Base-by-base conservation (phyloP, 2,113 vertebrate genomes). In the Prietella phreatophila region DNA sequence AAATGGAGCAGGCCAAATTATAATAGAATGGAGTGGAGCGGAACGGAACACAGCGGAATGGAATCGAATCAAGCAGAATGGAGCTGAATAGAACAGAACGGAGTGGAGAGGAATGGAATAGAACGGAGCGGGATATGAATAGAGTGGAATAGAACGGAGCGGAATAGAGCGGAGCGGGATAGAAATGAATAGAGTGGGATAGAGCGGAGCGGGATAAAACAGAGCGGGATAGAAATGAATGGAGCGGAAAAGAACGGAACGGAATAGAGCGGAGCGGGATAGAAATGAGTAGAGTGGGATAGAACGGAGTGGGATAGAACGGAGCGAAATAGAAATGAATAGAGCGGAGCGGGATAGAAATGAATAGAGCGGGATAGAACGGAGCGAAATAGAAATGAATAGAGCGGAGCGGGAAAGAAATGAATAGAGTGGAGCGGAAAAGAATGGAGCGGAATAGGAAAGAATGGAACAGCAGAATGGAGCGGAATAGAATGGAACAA, bases 31-130 rank as follows among this genome's bases (percentile, higher is more conserved):
- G 61, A 11, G 11, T 3, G 9, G 61, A 11, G 13, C 2, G 11
- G 9, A 27, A 0, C n/a, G 2, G n/a, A 33, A 10, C 1, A 4
- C 4, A 69, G 5, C 6, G 1, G n/a, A 67, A 0, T 1, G 11
- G 27, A 67, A 14, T 67, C 0, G 63, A 30, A 8, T 36, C 1
- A 4, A 67, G 1, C 13, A 15, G n/a, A 30, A 15, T 0, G 13
- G n/a, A 67, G 13, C 11, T 5, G n/a, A 30, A 5, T 67, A 1
- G 63, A 30, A 8, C 1, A 14, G 63, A 65, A 14, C 1, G 4
- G 63, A n/a, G 3, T 1, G 4, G 27, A 30, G 3, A 2, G 11
- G 13, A 14, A 15, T 15, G 3, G 14, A 71, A 2, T 0, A 2
- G 2, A 36, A 7, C 1, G 15, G 30, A 69, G 30, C 17, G 55